phyloP scores from a whole-genome alignment of 1,140 invertebrate genomes.

The Zeugodacus cucurbitae region DNA sequence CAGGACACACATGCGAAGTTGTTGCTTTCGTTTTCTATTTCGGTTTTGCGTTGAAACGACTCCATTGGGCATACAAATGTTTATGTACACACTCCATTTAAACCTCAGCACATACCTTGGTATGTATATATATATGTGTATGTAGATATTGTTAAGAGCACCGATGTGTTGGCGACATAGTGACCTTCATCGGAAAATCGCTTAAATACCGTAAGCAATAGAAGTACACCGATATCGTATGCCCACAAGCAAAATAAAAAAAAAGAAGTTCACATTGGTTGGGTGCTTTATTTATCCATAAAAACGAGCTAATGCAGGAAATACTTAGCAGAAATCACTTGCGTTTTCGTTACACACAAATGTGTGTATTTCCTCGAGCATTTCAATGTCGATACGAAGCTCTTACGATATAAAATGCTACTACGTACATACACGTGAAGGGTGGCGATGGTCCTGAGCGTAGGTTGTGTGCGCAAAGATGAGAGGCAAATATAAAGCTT shows the following conservation, averaged over 20 bases:
- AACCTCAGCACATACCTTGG: too few relatives aligned
- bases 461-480: not conserved
- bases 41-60: not conserved
- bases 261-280: not conserved
- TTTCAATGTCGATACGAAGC: not conserved
- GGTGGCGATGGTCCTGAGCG: not conserved
- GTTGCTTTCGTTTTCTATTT: not conserved
- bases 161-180: not conserved
- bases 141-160: not conserved
- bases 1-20: not conserved
- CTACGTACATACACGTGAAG: not conserved
- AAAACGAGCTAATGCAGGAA: not conserved
- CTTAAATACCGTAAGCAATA: not conserved
- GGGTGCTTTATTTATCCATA: not conserved
- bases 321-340: not conserved
- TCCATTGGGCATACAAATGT: not conserved
- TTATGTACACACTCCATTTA: too few relatives aligned
- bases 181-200: conserved; percentile 22
- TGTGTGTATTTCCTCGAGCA: not conserved
- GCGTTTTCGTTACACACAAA: not conserved
- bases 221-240: not conserved
- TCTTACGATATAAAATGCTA: not conserved
- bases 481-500: not conserved
- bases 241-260: not conserved
- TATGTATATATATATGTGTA: too few relatives aligned